phyloP scores from a whole-genome alignment of 1,140 invertebrate species.

The Aphis craccivora region DNA sequence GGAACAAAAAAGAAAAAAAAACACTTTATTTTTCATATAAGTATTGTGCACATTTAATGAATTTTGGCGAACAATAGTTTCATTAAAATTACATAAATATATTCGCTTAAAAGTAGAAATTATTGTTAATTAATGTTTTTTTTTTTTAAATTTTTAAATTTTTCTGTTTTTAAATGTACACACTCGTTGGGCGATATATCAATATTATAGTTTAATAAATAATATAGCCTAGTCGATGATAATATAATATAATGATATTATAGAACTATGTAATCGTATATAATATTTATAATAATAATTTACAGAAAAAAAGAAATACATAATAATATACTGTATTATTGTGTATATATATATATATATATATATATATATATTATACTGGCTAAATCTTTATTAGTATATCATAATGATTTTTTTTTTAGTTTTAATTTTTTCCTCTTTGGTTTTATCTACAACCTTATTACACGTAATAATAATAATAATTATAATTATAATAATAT shows the following conservation, averaged over 20 bases:
- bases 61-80: slow-evolving; percentile 47
- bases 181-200: slow-evolving; percentile 31
- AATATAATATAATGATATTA: slow-evolving; percentile 21
- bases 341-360: not conserved
- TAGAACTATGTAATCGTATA: slow-evolving; percentile 32
- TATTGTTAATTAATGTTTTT: slow-evolving; percentile 29
- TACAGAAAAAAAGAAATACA: slow-evolving; percentile 47
- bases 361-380: slow-evolving; percentile 24
- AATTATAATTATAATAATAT: slow-evolving; percentile 2
- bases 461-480: slow-evolving; percentile 41
- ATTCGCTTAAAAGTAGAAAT: slow-evolving; percentile 42
- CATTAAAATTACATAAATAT: slow-evolving; percentile 51
- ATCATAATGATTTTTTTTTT: slow-evolving; percentile 27
- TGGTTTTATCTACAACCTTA: slow-evolving; percentile 57
- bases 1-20: not conserved
- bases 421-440: slow-evolving; percentile 32
- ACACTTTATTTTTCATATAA: not conserved
- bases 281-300: slow-evolving; percentile 53
- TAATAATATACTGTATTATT: slow-evolving; percentile 15
- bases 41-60: slow-evolving; percentile 53
- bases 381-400: slow-evolving; percentile 45
- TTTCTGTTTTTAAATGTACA: slow-evolving; percentile 35
- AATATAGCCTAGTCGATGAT: slow-evolving; percentile 37
- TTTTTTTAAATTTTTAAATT: not conserved
- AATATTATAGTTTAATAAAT: slow-evolving; percentile 24